Conservation (phyloP, 2,113 vertebrate genomes). For the Ursus arctos region DNA sequence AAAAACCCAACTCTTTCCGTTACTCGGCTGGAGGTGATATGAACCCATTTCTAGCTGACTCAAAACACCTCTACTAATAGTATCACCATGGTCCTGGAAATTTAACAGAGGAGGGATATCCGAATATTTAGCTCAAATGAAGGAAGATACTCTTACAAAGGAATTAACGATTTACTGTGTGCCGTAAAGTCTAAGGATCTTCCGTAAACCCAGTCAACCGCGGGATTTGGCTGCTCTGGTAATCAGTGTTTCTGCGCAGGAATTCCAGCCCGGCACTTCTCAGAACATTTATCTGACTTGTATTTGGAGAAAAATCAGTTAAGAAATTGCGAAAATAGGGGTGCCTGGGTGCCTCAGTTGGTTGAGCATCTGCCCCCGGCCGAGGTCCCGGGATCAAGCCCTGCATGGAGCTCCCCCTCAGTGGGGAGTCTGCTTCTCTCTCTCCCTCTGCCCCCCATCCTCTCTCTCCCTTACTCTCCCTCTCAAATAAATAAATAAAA, state of each 20-base stretch:
- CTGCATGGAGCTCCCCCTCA: background rate
- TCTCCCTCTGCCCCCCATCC: background rate
- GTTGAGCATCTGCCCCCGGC: background rate
- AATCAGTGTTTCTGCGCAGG: background rate
- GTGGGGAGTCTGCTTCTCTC: background rate
- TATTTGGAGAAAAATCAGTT: slow-evolving; percentile 20
- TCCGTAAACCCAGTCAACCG: background rate
- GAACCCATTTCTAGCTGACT: background rate
- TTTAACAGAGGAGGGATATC: background rate
- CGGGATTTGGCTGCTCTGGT: background rate
- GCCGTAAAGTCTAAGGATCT: background rate
- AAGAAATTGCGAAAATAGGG: background rate
- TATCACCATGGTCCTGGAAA: background rate
- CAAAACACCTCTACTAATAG: background rate
- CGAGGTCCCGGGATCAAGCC: background rate
- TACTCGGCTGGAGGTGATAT: background rate
- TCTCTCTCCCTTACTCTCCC: background rate
- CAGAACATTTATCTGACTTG: background rate
- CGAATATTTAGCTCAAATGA: background rate
- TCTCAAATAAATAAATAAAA: background rate
- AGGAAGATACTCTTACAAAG: background rate
- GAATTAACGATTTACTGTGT: background rate
- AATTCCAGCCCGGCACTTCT: background rate
- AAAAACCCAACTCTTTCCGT: background rate
- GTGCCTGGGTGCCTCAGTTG: background rate